Conservation (phyloP, 2,888 invertebrate genomes). For the Nomada ruficornis region DNA sequence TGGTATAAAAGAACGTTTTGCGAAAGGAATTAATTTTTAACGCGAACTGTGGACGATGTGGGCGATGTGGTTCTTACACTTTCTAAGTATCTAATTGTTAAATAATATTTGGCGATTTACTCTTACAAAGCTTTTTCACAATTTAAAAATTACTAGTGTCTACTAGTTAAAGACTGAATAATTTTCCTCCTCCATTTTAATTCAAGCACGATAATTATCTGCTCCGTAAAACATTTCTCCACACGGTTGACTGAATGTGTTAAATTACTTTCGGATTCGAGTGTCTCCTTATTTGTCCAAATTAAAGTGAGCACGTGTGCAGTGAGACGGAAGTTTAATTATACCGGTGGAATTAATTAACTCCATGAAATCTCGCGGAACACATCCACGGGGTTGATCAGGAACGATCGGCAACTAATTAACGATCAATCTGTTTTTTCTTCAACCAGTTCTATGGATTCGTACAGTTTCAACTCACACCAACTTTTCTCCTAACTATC, state of each 20-base stretch:
- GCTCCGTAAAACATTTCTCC: neutral
- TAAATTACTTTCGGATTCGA: conserved; percentile 36
- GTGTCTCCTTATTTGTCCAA: conserved; percentile 53
- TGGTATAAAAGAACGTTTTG: no score
- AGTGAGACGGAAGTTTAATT: conserved; percentile 58
- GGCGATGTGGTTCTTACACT: no score
- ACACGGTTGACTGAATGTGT: neutral
- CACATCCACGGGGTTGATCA: conserved; percentile 36
- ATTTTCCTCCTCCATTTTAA: no score
- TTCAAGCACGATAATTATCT: neutral
- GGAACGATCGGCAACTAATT: conserved; percentile 59
- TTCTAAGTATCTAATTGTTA: no score
- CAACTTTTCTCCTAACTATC: neutral
- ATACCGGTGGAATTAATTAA: conserved; percentile 59
- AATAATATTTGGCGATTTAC: no score
- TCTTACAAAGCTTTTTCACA: no score
- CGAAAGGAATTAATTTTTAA: no score
- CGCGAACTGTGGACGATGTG: no score
- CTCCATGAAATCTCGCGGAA: conserved; percentile 56
- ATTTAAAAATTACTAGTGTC: no score
- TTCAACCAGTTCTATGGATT: neutral
- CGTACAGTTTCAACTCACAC: neutral
- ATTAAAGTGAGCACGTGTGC: conserved; percentile 40
- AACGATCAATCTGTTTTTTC: conserved; percentile 55
- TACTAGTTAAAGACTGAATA: neutral